Percentiles rank a stretch among this genome's conserved stretches.
phyloP scores from a whole-genome alignment of 2,113 vertebrate species.

The Cervus canadensis region DNA sequence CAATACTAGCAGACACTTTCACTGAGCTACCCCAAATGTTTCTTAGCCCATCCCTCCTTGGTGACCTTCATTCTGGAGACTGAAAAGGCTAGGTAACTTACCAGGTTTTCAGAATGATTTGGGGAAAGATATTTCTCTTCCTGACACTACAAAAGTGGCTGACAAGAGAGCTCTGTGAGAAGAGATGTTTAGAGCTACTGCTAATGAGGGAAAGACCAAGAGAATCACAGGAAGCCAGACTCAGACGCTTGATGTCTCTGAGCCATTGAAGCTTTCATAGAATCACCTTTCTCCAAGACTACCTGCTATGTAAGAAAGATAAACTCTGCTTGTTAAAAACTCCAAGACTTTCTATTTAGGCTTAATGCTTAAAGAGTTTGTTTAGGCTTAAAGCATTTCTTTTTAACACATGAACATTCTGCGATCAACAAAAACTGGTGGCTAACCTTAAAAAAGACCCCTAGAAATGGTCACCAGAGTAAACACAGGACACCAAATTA shows the following conservation, averaged over 20 bases:
- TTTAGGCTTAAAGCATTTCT: neutral
- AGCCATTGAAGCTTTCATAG: neutral
- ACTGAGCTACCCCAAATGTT: neutral
- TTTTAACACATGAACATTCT: neutral
- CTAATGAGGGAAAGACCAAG: neutral
- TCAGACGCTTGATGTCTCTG: neutral
- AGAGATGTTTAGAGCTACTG: neutral
- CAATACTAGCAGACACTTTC: neutral
- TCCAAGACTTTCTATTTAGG: neutral
- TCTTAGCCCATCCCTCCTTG: no score
- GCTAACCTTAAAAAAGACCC: neutral
- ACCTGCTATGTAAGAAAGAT: neutral
- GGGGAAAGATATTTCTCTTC: neutral
- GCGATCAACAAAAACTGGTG: neutral
- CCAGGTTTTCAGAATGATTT: neutral
- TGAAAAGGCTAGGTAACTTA: neutral
- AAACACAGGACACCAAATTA: neutral
- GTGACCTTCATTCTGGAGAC: neutral
- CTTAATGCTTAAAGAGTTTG: neutral
- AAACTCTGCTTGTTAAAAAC: neutral
- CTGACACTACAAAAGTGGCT: neutral
- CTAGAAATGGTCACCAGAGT: neutral
- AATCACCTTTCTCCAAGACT: neutral
- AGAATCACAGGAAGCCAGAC: neutral
- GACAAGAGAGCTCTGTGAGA: neutral